Evolutionary conservation across 2,888 invertebrate genomes (phyloP).

Genomic region (Eupithecia tripunctaria): DNA sequence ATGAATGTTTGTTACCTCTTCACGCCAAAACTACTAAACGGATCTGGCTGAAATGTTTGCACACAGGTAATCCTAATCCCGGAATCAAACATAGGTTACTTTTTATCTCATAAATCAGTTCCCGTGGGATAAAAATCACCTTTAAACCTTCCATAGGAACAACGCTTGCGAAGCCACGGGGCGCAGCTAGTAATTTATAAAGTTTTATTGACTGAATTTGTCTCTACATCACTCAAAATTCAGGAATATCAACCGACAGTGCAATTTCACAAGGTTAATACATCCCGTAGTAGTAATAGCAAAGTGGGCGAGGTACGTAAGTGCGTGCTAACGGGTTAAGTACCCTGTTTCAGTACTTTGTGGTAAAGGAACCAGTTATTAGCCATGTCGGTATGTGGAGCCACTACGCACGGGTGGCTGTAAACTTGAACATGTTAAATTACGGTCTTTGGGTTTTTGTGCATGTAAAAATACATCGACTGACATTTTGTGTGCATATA

Average conservation of each 20-base stretch:
- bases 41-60: too few species aligned
- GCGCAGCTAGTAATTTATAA: too few species aligned
- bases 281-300: slow-evolving; percentile 28
- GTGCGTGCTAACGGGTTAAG: slow-evolving; percentile 45
- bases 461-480: too few species aligned
- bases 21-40: too few species aligned
- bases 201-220: neutral
- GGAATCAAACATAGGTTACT: too few species aligned
- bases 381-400: slow-evolving; percentile 30
- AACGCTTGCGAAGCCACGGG: too few species aligned
- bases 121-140: too few species aligned
- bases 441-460: slow-evolving; percentile 1
- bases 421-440: slow-evolving; percentile 22
- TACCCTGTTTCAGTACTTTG: slow-evolving; percentile 43
- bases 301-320: slow-evolving; percentile 38
- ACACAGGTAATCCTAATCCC: too few species aligned
- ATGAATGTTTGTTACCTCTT: too few species aligned
- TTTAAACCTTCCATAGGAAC: too few species aligned
- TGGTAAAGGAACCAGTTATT: slow-evolving; percentile 31
- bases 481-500: too few species aligned
- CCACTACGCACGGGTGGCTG: slow-evolving; percentile 36
- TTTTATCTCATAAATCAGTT: too few species aligned
- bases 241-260: neutral
- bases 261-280: slow-evolving; percentile 31
- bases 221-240: slow-evolving; percentile 6